Percentiles rank a stretch among this genome's conserved stretches.
These are phyloP conservation scores for Drosophila mimica DNA, from an alignment of 2,888 invertebrate species.

Conservation along the genomic window DNA sequence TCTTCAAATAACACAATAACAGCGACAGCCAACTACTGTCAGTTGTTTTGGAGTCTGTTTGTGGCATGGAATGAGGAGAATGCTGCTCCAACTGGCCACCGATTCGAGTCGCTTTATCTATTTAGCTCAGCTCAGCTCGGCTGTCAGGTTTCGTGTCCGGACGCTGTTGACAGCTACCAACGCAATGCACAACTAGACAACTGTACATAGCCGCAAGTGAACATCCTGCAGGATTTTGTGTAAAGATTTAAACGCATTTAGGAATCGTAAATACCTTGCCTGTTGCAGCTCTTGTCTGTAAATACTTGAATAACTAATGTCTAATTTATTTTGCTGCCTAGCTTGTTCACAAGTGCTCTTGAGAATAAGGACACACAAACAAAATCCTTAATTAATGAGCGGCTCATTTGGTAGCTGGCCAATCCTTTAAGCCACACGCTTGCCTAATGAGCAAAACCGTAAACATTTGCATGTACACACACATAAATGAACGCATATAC, in stretches of 20 bases:
- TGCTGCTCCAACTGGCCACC: not conserved
- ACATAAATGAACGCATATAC: not conserved
- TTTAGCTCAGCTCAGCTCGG: conserved; percentile 7
- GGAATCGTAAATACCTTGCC: conserved; percentile 7
- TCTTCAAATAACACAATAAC: not conserved
- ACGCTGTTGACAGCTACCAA: conserved; percentile 17
- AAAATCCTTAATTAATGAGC: conserved; percentile 21
- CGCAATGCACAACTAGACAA: not conserved
- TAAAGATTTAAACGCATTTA: conserved; percentile 1
- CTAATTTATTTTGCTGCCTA: not conserved
- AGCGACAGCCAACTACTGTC: not conserved
- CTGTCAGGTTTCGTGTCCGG: conserved; percentile 6
- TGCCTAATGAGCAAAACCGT: conserved; percentile 1
- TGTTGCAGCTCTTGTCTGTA: conserved; percentile 7
- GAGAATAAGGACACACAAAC: not conserved
- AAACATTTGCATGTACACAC: conserved; percentile 1
- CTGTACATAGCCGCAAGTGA: not conserved
- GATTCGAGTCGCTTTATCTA: conserved; percentile 12
- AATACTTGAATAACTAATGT: conserved; percentile 6
- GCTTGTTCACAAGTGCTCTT: not conserved
- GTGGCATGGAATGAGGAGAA: not conserved
- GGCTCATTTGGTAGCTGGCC: conserved; percentile 9
- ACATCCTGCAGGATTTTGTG: conserved; percentile 2
- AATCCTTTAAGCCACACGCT: conserved; percentile 1
- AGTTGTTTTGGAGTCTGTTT: not conserved